Evolutionary conservation across 1,140 invertebrate genomes (phyloP), one percentile per base, ranked within the genome.

Genomic region (Orussus abietinus): DNA sequence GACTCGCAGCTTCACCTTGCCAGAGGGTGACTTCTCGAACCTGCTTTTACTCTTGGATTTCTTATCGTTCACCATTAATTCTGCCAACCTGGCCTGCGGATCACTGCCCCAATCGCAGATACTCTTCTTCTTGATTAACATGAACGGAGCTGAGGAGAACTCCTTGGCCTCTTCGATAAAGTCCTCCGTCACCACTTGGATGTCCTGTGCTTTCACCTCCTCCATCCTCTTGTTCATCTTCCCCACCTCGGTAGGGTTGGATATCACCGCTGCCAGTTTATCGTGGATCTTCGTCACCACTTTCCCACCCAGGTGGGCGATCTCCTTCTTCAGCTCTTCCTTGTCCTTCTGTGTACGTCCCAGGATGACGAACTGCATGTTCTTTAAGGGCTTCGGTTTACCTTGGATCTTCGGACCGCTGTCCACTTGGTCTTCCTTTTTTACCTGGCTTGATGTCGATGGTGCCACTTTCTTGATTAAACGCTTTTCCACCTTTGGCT

Each of bases 61-160:
- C 20, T 62, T 59, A 52, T 74, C 77, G 20, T 80, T 76, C n/a
- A n/a, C n/a, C n/a, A n/a, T n/a, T n/a, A n/a, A n/a, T 58, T 77
- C 72, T 0, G 77, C 70, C 17, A 86, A 59, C 33, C 81, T 75
- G 2, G 57, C 66, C 12, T 65, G 66, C 7, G 82, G 80, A 69
- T 90, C 83, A n/a, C 81, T 79, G 5, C 88, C 89, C 90, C 90
- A 93, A 37, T 79, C 70, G n/a, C 82, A 83, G 43, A 92, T 83
- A 42, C 77, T 83, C 57, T 86, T 83, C 52, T 84, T 79, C 21
- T 77, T 78, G 26, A 93, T 82, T 17, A 82, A 72, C 12, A 79
- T 66, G 3, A 84, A 68, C 15, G 81, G 78, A 7, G 77, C 58
- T 11, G 77, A 61, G 0, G 66, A 65, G 45, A 75, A 78, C 4